These are phyloP conservation scores for Heliangelus exortis DNA, from an alignment of 2,797 vertebrate species.

Conservation along the genomic window DNA sequence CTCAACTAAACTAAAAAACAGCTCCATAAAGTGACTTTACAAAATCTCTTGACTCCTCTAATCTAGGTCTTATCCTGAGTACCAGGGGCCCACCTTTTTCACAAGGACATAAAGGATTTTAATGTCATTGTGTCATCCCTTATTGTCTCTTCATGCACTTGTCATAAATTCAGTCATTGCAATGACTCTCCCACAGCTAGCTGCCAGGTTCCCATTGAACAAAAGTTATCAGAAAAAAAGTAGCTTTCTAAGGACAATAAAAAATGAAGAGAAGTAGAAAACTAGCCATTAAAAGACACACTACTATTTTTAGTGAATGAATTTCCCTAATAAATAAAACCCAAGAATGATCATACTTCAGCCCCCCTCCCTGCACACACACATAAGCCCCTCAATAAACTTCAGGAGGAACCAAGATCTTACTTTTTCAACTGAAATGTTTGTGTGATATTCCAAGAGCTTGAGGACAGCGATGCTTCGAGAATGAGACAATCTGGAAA, in stretches of 20 bases:
- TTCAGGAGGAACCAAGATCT: constrained; percentile 53
- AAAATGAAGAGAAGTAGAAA: background rate
- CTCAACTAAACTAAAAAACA: background rate
- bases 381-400: background rate
- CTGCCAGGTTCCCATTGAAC: background rate
- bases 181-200: constrained; percentile 8
- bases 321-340: background rate
- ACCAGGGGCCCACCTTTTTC: background rate
- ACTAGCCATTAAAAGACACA: background rate
- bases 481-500: constrained; percentile 74
- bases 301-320: background rate
- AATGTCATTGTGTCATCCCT: constrained; percentile 11
- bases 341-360: background rate
- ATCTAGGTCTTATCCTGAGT: background rate
- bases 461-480: constrained; percentile 67
- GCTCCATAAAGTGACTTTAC: background rate
- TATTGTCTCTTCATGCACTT: constrained; percentile 25
- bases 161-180: constrained; percentile 30
- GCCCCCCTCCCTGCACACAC: too few relatives aligned
- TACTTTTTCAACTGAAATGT: constrained; percentile 78
- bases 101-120: constrained; percentile 20
- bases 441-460: constrained; percentile 75
- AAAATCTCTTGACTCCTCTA: background rate
- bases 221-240: background rate
- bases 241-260: background rate